These are phyloP conservation scores for Haemorhous mexicanus DNA, from an alignment of 2,113 vertebrate species.

Conservation along the genomic window DNA sequence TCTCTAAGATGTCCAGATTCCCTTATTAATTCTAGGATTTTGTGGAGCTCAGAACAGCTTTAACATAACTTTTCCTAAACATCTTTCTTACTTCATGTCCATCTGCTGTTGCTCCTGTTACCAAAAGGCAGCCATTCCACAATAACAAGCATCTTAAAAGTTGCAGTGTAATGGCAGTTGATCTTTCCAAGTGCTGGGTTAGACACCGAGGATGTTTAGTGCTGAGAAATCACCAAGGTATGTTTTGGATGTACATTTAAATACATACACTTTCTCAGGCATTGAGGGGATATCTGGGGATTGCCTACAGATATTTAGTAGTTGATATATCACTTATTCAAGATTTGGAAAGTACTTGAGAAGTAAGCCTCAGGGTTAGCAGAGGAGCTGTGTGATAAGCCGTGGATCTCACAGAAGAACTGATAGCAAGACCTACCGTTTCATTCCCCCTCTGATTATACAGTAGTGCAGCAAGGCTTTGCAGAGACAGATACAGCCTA, in stretches of 20 bases:
- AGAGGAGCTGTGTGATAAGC: slow-evolving; percentile 30
- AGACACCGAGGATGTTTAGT: background rate
- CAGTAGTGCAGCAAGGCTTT: background rate
- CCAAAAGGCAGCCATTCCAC: background rate
- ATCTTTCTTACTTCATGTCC: background rate
- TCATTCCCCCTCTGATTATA: background rate
- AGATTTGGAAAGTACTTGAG: slow-evolving; percentile 24
- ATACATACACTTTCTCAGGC: background rate
- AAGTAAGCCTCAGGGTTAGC: slow-evolving; percentile 48
- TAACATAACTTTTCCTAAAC: background rate
- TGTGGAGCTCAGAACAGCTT: background rate
- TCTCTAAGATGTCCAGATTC: background rate
- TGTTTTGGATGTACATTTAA: slow-evolving; percentile 15
- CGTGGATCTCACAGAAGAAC: slow-evolving; percentile 28
- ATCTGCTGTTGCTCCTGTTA: background rate
- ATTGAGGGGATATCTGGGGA: background rate
- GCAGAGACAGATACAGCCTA: background rate
- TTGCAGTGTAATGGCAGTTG: background rate
- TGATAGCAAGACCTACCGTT: slow-evolving; percentile 28
- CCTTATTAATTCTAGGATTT: background rate
- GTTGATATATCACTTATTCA: slow-evolving; percentile 43
- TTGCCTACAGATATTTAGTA: slow-evolving; percentile 45
- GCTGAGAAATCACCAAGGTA: background rate
- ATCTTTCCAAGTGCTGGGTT: background rate
- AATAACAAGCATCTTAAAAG: background rate